These are phyloP conservation scores for Polypterus bichir DNA, from an alignment of 2,113 vertebrate species.

Conservation along the genomic window DNA sequence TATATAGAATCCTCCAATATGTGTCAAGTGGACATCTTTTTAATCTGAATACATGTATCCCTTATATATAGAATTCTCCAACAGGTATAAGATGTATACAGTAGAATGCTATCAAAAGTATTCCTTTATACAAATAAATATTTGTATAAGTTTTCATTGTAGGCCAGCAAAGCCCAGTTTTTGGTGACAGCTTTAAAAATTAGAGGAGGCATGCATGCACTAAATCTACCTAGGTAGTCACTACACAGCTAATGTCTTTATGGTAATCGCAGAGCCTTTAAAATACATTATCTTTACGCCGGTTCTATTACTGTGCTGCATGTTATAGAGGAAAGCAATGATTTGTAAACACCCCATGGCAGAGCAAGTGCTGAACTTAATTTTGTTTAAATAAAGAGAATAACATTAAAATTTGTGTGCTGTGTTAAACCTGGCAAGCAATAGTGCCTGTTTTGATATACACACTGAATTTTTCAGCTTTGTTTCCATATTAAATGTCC, in stretches of 20 bases:
- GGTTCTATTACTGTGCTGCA: constrained; percentile 28
- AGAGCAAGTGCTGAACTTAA: constrained; percentile 38
- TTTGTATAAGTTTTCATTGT: not conserved
- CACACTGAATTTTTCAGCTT: constrained; percentile 31
- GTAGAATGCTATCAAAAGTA: not conserved
- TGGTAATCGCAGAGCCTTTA: constrained; percentile 49
- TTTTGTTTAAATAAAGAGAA: constrained; percentile 45
- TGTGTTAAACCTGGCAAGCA: constrained; percentile 23
- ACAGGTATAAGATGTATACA: too few relatives aligned
- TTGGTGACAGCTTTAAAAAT: constrained; percentile 29
- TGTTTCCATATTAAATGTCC: constrained; percentile 33
- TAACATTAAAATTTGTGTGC: constrained; percentile 37
- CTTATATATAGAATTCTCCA: too few relatives aligned
- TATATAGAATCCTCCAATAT: too few relatives aligned
- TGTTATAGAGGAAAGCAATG: constrained; percentile 36
- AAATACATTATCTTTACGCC: constrained; percentile 45
- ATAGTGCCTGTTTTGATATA: constrained; percentile 31
- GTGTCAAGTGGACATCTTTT: too few relatives aligned
- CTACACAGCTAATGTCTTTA: constrained; percentile 30
- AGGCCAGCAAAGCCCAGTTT: constrained; percentile 10
- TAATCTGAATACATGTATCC: too few relatives aligned
- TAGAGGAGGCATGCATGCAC: constrained; percentile 27
- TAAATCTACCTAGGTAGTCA: constrained; percentile 26
- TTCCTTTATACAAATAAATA: constrained; percentile 2
- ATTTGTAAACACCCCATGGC: constrained; percentile 50